Evolutionary conservation across 2,113 vertebrate species (phyloP).

Genomic region (Rissa tridactyla): DNA sequence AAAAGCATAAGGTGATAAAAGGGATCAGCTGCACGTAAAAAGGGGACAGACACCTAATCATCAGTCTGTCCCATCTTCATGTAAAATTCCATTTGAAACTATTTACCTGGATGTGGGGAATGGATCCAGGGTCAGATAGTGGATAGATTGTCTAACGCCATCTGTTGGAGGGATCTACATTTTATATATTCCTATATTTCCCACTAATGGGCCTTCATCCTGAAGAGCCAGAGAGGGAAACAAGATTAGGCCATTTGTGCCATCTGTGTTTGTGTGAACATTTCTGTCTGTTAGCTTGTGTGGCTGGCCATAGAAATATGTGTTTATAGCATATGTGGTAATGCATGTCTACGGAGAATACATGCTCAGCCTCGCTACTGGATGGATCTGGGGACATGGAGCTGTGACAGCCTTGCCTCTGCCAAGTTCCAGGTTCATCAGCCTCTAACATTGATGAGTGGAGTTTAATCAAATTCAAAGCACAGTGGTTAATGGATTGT

Average conservation of each 20-base stretch:
- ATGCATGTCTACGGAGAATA: background rate
- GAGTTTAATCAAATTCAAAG: background rate
- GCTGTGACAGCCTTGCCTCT: background rate
- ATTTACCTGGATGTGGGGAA: background rate
- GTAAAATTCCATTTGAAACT: background rate
- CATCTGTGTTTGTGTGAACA: background rate
- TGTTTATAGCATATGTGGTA: background rate
- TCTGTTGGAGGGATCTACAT: background rate
- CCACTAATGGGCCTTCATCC: background rate
- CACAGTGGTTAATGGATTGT: background rate
- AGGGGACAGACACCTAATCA: background rate
- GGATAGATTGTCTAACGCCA: background rate
- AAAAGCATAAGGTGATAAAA: background rate
- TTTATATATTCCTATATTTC: background rate
- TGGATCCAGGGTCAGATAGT: background rate
- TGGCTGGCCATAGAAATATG: background rate
- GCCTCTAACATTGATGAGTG: background rate
- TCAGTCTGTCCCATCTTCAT: background rate
- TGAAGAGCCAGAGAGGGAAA: background rate
- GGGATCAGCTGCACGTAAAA: background rate
- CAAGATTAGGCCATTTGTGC: background rate
- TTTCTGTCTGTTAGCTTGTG: background rate
- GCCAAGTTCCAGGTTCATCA: background rate
- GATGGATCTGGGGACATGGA: fast-evolving
- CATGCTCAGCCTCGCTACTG: background rate